Base-by-base conservation (phyloP, 2,888 invertebrate genomes). In the Cylloceria caligata region DNA sequence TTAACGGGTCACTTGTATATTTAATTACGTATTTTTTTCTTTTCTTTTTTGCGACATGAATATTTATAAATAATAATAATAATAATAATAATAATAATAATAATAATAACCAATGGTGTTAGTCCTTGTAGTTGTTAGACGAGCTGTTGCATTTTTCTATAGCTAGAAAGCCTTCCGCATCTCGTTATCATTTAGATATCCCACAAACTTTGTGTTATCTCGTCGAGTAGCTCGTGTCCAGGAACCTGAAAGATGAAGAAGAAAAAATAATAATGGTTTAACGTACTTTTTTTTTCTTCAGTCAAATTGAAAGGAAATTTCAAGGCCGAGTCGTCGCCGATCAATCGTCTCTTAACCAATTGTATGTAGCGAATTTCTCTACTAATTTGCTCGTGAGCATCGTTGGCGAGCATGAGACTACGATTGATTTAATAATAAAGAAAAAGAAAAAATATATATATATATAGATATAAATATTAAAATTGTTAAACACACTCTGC, bases 41-140 rank as follows among this genome's bases (percentile, higher is more conserved):
- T 69, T 64, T 27, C 21, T 76, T 42, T 72, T 39, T 64, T 73
- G 60, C 81, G 65, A 84, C 81, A 84, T 77, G 67, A 83, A 84
- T 83, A 84, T 83, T 83, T 84, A 83, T 60, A 24, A 24, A 16
- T 52, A n/a, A 52, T 78, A 65, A 72, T 57, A 42, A 57, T 55
- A 52, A 78, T 65, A 74, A 85, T 81, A 83, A 72, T 86, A 91
- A 52, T 78, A 65, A 72, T 57, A 42, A 57, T 55, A 52, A 78
- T 65, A 74, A 85, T 81, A 83, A 72, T 86, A 91, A 91, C 89
- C 89, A 90, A 90, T 90, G 91, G 91, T 88, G 88, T 90, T 91
- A 89, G 90, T 90, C 86, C 90, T 91, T 88, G 92, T 92, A 92
- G 92, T 91, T 91, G 88, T 91, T 91, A 90, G 91, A 90, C 89